Evolutionary conservation across 2,888 invertebrate species (phyloP), one percentile per base, ranked within the genome.

Genomic region (Listrodromus nycthemerus): DNA sequence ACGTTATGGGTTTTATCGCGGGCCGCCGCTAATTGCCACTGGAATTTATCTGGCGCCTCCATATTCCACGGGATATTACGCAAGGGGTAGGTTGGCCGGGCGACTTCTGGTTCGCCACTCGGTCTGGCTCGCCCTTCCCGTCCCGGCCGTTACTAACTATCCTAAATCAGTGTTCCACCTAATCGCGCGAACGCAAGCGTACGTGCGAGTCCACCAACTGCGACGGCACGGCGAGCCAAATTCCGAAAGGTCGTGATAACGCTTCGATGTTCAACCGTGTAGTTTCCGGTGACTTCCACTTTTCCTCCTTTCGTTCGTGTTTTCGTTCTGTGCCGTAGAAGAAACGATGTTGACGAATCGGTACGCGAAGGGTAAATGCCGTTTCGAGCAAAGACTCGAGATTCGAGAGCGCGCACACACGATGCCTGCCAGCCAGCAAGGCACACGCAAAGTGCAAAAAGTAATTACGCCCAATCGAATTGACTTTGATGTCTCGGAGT

Each of bases 1-100:
- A 82, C 84, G 87, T 89, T 88, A 89, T 88, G 88, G 88, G 87
- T 90, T 90, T 90, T 90, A 90, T 89, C 90, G 89, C 80, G 85
- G 76, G 85, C 87, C 85, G 84, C 81, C 87, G 88, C 89, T 90
- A 90, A 90, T 90, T 90, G 89, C 88, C 81, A 81, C 85, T 86
- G 74, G 82, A 88, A 88, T 88, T 88, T 88, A 88, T 88, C 88
- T 88, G 86, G 86, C 84, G 82, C 85, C 85, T 85, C 86, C 85
- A 87, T 87, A 88, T 88, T 88, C 87, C 85, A 80, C 73, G 80
- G 73, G 74, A 86, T 88, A 87, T 86, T 87, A 85, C 86, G 61
- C 66, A 27, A 45, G 55, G 61, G 52, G 41, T 45, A 69, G 78
- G 27, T 24, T 58, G 52, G 37, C 71, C 27, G 71, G 19, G 76